These are phyloP conservation scores for Nyleta sp. DNA, from an alignment of 2,888 invertebrate genomes.

Conservation along the genomic window DNA sequence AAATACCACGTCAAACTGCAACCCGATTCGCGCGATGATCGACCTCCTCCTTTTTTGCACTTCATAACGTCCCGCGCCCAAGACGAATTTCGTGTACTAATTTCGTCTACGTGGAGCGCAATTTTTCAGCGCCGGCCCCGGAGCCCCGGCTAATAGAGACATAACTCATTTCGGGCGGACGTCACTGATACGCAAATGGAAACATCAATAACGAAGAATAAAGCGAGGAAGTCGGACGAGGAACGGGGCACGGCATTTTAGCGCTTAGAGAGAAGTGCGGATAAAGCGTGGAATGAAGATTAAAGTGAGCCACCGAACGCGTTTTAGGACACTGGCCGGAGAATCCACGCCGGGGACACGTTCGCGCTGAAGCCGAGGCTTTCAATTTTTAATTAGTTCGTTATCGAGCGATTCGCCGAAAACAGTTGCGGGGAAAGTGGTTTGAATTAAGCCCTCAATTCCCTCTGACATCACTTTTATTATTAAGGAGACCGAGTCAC, in stretches of 20 bases:
- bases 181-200: slow-evolving; percentile 79
- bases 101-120: slow-evolving; percentile 35
- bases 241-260: slow-evolving; percentile 67
- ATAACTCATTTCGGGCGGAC: slow-evolving; percentile 78
- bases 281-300: slow-evolving; percentile 71
- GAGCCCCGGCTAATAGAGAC: slow-evolving; percentile 78
- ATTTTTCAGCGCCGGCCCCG: slow-evolving; percentile 28
- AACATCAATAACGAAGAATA: slow-evolving; percentile 76
- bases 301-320: slow-evolving; percentile 60
- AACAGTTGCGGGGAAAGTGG: slow-evolving; percentile 51
- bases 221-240: slow-evolving; percentile 37
- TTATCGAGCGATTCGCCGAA: slow-evolving; percentile 56
- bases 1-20: slow-evolving; percentile 53
- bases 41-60: slow-evolving; percentile 54
- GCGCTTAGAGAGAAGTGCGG: slow-evolving; percentile 68
- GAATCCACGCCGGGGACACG: slow-evolving; percentile 2
- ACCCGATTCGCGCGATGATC: slow-evolving; percentile 45
- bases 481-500: slow-evolving; percentile 15
- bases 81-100: slow-evolving; percentile 37
- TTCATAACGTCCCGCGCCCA: slow-evolving; percentile 41
- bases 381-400: slow-evolving; percentile 59
- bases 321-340: slow-evolving; percentile 32
- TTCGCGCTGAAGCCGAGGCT: slow-evolving; percentile 43
- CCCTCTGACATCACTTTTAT: slow-evolving; percentile 45
- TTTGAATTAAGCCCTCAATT: slow-evolving; percentile 56